Evolutionary conservation across 2,113 vertebrate genomes (phyloP).

Genomic region (Pituophis catenifer): DNA sequence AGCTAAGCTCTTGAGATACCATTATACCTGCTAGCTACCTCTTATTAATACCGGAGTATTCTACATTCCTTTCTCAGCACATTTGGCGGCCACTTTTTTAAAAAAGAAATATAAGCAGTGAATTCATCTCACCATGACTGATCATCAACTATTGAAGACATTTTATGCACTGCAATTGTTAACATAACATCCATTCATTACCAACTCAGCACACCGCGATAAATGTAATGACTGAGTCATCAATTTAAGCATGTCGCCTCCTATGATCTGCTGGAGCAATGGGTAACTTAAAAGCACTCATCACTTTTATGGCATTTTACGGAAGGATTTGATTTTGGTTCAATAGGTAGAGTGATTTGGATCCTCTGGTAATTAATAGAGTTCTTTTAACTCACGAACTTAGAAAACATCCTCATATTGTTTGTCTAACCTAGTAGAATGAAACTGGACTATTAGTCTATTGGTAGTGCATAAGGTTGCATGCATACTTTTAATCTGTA

Average conservation of each 20-base stretch:
- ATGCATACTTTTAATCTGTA: background rate
- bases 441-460: background rate
- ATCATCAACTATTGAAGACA: constrained; percentile 33
- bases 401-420: background rate
- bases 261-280: background rate
- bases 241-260: background rate
- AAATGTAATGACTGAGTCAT: background rate
- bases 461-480: background rate
- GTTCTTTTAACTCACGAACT: background rate
- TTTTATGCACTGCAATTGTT: constrained; percentile 21
- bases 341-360: background rate
- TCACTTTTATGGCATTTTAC: background rate
- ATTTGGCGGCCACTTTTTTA: background rate
- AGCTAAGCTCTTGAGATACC: background rate
- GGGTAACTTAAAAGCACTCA: background rate
- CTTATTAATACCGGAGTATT: background rate
- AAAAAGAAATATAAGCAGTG: background rate
- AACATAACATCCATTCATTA: constrained; percentile 45
- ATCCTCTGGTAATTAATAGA: background rate
- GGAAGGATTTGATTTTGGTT: background rate
- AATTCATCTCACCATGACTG: constrained; percentile 14
- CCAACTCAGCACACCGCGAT: background rate
- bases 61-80: background rate
- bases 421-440: background rate
- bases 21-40: background rate